phyloP scores from a whole-genome alignment of 1,140 invertebrate genomes.

The Zaprionus tsacasi region DNA sequence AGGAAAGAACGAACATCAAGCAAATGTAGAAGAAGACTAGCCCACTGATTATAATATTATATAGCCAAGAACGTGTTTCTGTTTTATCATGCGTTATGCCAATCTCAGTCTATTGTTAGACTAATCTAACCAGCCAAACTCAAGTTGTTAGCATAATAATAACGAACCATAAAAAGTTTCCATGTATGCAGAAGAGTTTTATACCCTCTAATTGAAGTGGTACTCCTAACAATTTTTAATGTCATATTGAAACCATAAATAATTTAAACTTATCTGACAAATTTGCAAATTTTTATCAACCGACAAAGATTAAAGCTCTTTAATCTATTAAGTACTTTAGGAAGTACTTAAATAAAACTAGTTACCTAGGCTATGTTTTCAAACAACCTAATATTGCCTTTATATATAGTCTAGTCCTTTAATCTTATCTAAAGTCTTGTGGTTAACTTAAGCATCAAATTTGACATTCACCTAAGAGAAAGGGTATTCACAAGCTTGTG shows the following conservation, averaged over 20 bases:
- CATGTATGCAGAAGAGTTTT: neutral
- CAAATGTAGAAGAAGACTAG: neutral
- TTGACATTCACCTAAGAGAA: neutral
- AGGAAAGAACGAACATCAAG: no score
- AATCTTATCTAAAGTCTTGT: neutral
- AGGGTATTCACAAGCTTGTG: neutral
- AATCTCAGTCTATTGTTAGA: conserved; percentile 29
- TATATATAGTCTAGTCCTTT: neutral
- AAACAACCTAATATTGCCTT: no score
- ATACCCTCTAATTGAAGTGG: neutral
- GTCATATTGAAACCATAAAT: conserved; percentile 1
- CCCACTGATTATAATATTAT: conserved; percentile 7
- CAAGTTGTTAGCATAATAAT: conserved; percentile 2
- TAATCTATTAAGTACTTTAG: no score
- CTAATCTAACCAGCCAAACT: neutral
- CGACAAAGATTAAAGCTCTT: neutral
- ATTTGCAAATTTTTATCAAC: neutral
- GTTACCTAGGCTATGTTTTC: neutral
- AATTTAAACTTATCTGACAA: neutral
- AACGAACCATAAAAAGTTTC: conserved; percentile 1
- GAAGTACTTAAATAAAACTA: neutral
- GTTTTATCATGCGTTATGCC: conserved; percentile 5
- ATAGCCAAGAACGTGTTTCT: conserved; percentile 23
- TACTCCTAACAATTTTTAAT: neutral
- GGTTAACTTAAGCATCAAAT: neutral